Evolutionary conservation across 2,113 vertebrate genomes (phyloP), one percentile per base, ranked within the genome.

Genomic region (Romanogobio albipinnatus): DNA sequence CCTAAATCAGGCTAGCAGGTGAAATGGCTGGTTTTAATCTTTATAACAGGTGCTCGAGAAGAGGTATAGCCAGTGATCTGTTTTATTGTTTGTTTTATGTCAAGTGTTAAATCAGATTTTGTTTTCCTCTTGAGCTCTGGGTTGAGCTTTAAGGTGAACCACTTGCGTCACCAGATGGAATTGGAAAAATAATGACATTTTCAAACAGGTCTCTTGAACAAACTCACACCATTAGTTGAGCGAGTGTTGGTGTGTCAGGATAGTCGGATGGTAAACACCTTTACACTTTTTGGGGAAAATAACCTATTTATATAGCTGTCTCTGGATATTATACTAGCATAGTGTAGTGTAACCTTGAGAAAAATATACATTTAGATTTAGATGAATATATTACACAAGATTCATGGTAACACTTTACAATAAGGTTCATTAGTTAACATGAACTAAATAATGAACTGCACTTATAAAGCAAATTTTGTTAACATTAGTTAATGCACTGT

Each of bases 111-210:
- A 61, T 59, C 53, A 59, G 19, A n/a, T 9, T 77, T 58, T 2
- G 19, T 59, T 59, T n/a, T 22, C 33, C 5, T 39, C 19, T 77
- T 39, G 17, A 76, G 51, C 51, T 76, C 51, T 36, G 15, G 70
- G 11, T 39, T 73, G 70, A 74, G 71, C 10, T 74, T 74, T 74
- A 47, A 74, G 71, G 71, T 49, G 71, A 49, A 47, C 43, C n/a
- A 1, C n/a, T 73, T 73, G 70, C 22, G 11, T 73, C 70, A 47
- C 11, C 43, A 74, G 71, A 74, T 74, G n/a, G 3, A 47, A 73
- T 47, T 73, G 70, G 39, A 49, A 49, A 74, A 74, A 74, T 74
- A 49, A 74, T 74, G 71, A 26, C n/a, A 15, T 26, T 74, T 74
- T 74, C 71, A 45, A 24, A 74, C n/a, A 8, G 43, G 43, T 49